Evolutionary conservation across 2,888 invertebrate species (phyloP), one percentile per base, ranked within the genome.

Genomic region (Cacoxenus indagator): DNA sequence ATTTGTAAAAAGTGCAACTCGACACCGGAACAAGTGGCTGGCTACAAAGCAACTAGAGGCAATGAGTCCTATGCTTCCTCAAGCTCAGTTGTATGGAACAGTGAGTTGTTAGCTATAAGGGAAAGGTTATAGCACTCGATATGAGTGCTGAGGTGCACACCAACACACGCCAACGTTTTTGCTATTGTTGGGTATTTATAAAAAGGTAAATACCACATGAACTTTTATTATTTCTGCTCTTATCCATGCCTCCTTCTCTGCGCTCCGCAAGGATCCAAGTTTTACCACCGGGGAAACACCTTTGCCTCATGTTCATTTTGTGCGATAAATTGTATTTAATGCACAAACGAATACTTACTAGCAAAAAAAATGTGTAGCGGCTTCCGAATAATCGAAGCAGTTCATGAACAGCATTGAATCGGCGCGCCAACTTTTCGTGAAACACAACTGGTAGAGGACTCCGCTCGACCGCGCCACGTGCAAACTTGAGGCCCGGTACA

Each of bases 1-100:
- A 14, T 55, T 37, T 55, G 17, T 37, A 61, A 62, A 62, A 62
- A 62, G 70, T 80, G 79, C 82, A 80, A 80, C 78, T 76, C 81
- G 83, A 80, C 83, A 80, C 79, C 79, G 79, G 79, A 80, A 80
- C 79, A 83, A 80, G 79, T 80, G 83, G 82, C 75, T 19, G 24
- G 57, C 46, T 62, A 45, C 61, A 27, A 22, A 22, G 51, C 26
- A 55, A 26, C 26, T n/a, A n/a, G 8, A 55, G 55, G 11, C 24
- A 26, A 26, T 11, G 48, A 48, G 37, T 37, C 2, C 37, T 37
- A 14, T 37, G 8, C 14, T 37, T 37, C 48, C n/a, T 48, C 2
- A 4, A 48, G 17, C 4, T 19, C 17, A 48, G 48, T 0, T 17
- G 19, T n/a, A 17, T 17, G 11, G 45, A 43, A 43, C 11, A 22